phyloP scores from a whole-genome alignment of 2,797 vertebrate species.

The Odontamblyopus lacepedii region DNA sequence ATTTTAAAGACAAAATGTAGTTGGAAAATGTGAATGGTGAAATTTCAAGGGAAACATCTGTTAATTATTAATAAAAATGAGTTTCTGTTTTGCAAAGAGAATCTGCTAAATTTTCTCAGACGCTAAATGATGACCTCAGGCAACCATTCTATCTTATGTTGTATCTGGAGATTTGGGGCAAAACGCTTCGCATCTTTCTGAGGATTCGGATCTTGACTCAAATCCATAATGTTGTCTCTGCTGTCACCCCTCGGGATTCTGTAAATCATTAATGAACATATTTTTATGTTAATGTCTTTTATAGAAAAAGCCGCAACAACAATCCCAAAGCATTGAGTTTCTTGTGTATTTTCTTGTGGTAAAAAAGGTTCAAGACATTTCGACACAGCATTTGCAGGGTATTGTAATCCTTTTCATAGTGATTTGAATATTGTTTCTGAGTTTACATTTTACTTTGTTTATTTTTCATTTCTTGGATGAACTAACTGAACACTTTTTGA shows the following conservation, averaged over 20 bases:
- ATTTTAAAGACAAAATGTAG: constrained; percentile 39
- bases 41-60: constrained; percentile 20
- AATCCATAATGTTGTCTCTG: constrained; percentile 61
- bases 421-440: constrained; percentile 73
- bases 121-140: constrained; percentile 63
- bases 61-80: constrained; percentile 29
- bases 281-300: constrained; percentile 62
- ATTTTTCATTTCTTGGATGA: constrained; percentile 68
- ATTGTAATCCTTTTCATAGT: constrained; percentile 75
- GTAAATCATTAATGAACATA: constrained; percentile 67
- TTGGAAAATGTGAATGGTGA: constrained; percentile 36
- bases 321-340: constrained; percentile 64
- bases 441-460: constrained; percentile 42
- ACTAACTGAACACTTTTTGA: constrained; percentile 78
- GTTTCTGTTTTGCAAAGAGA: constrained; percentile 29
- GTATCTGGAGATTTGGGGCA: constrained; percentile 51
- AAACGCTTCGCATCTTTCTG: constrained; percentile 47
- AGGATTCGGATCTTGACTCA: constrained; percentile 44
- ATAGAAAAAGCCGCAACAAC: constrained; percentile 58
- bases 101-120: constrained; percentile 44
- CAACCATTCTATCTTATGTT: constrained; percentile 52
- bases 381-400: constrained; percentile 74
- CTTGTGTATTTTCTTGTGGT: constrained; percentile 72
- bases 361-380: constrained; percentile 68
- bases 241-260: constrained; percentile 49